Evolutionary conservation across 2,888 invertebrate genomes (phyloP).

Genomic region (Zele albiditarsus): DNA sequence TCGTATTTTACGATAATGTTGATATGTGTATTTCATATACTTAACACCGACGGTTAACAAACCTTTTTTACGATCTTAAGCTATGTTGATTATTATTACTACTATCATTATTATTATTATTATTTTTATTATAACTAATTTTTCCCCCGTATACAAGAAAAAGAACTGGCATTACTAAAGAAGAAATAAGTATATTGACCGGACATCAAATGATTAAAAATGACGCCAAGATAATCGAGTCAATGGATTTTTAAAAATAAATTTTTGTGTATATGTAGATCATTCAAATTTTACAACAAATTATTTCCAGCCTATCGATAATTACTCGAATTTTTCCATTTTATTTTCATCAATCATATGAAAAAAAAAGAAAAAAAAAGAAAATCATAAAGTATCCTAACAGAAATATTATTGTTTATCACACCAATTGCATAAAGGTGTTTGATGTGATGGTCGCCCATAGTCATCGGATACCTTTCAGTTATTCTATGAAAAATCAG

Average conservation of each 20-base stretch:
- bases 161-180: neutral
- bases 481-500: neutral
- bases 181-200: neutral
- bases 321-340: slow-evolving; percentile 42
- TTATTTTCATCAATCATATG: slow-evolving; percentile 41
- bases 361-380: neutral
- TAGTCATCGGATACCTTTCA: neutral
- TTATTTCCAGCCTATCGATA: slow-evolving; percentile 22
- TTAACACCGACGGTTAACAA: neutral
- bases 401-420: slow-evolving; percentile 3
- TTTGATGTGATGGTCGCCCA: neutral
- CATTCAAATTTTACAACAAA: neutral
- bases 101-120: too few species aligned
- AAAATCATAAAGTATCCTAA: neutral
- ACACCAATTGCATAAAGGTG: neutral
- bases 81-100: neutral
- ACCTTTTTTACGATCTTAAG: neutral
- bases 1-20: neutral
- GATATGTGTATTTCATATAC: slow-evolving; percentile 4
- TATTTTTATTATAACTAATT: neutral
- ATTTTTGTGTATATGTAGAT: slow-evolving; percentile 2
- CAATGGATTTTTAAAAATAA: neutral
- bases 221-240: neutral
- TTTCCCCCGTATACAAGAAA: neutral
- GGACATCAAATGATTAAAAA: slow-evolving; percentile 8